phyloP scores from a whole-genome alignment of 2,888 invertebrate genomes.

The Scaptomyza parva region DNA sequence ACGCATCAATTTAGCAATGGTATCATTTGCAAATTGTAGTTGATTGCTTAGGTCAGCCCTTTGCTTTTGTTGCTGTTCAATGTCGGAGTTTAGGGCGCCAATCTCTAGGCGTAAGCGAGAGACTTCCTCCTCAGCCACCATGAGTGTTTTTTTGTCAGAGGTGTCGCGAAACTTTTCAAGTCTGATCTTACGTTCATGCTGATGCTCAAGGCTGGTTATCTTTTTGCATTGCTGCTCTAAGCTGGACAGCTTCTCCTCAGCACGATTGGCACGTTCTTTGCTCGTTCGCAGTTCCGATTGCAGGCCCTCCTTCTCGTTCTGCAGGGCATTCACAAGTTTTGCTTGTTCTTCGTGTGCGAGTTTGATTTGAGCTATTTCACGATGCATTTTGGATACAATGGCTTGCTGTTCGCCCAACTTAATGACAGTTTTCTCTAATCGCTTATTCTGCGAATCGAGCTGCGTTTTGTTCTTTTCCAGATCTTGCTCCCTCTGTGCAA shows the following conservation, averaged over 20 bases:
- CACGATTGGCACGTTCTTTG: conserved; percentile 17
- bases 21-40: conserved; percentile 5
- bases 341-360: conserved; percentile 10
- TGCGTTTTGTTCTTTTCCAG: conserved; percentile 20
- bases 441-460: conserved; percentile 24
- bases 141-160: conserved; percentile 9
- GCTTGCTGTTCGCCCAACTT: conserved; percentile 42
- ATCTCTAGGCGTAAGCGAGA: conserved; percentile 72
- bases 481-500: conserved; percentile 14
- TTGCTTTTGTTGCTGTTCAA: conserved; percentile 27
- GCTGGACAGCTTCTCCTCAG: conserved; percentile 14
- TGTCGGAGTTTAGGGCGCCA: conserved; percentile 69
- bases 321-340: conserved; percentile 19
- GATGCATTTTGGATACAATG: conserved; percentile 10
- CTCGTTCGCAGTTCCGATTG: conserved; percentile 18
- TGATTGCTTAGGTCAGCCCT: conserved; percentile 12
- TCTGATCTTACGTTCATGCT: conserved; percentile 57
- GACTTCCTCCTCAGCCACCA: conserved; percentile 61
- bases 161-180: conserved; percentile 68
- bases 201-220: conserved; percentile 10
- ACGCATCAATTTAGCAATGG: conserved; percentile 3
- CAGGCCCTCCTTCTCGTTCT: conserved; percentile 20
- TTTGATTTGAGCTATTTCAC: conserved; percentile 24
- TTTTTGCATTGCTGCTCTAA: conserved; percentile 21
- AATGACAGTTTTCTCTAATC: conserved; percentile 28